phyloP scores from a whole-genome alignment of 1,140 invertebrate species.

The Micrasema minimum region DNA sequence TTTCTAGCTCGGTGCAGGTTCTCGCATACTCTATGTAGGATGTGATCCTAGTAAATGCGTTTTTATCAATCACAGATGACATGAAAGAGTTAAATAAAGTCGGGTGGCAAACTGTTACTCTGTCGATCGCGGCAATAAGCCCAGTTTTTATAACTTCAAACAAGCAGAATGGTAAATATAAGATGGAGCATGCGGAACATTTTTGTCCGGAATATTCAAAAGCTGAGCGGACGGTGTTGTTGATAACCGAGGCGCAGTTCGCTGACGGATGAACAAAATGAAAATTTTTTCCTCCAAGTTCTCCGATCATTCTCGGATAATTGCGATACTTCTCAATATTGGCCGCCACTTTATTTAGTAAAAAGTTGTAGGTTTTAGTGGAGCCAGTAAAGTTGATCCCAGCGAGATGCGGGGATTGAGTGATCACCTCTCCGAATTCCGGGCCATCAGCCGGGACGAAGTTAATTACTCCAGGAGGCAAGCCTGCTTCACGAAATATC shows the following conservation, averaged over 20 bases:
- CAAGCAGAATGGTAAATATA: conserved; percentile 89
- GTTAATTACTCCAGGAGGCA: conserved; percentile 93
- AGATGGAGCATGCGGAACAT: conserved; percentile 92
- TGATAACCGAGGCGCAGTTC: conserved; percentile 79
- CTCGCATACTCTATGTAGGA: conserved; percentile 90
- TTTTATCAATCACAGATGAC: conserved; percentile 92
- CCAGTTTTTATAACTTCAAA: conserved; percentile 82
- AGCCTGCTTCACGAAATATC: conserved; percentile 82
- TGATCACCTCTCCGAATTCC: conserved; percentile 89
- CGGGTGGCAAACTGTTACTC: conserved; percentile 84
- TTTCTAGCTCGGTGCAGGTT: conserved; percentile 73
- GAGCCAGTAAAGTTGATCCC: conserved; percentile 96
- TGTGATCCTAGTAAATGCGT: conserved; percentile 85
- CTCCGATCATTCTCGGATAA: conserved; percentile 89
- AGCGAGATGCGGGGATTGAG: conserved; percentile 79
- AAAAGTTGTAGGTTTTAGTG: conserved; percentile 85
- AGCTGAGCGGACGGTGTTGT: conserved; percentile 83
- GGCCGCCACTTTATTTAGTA: conserved; percentile 88
- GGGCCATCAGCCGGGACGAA: conserved; percentile 92
- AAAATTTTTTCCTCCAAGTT: conserved; percentile 97
- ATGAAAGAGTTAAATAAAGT: conserved; percentile 82
- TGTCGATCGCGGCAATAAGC: conserved; percentile 68
- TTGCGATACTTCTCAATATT: conserved; percentile 85
- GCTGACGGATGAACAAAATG: conserved; percentile 92
- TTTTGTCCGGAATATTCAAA: conserved; percentile 96